Evolutionary conservation across 2,113 vertebrate genomes (phyloP).

Genomic region (Spea multiplicata): DNA sequence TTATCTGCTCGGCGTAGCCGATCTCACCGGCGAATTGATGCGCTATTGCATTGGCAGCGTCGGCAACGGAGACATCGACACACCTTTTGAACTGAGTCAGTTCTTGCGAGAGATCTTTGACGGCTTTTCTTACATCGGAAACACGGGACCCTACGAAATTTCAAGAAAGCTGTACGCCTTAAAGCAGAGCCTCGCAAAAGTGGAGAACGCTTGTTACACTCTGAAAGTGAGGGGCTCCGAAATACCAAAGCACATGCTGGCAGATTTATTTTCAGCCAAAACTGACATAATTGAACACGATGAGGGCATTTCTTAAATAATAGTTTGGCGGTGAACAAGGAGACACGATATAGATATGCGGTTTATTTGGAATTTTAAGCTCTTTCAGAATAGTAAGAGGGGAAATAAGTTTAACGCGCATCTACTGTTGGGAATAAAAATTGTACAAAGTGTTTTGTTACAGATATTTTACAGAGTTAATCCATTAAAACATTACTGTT

Average conservation of each 20-base stretch:
- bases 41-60: slow-evolving; percentile 94
- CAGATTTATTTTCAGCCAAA: slow-evolving; percentile 87
- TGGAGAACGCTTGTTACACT: slow-evolving; percentile 93
- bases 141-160: slow-evolving; percentile 94
- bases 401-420: no score
- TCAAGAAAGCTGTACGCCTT: slow-evolving; percentile 94
- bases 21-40: slow-evolving; percentile 95
- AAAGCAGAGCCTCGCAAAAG: slow-evolving; percentile 91
- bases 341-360: no score
- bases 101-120: slow-evolving; percentile 92
- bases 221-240: slow-evolving; percentile 91
- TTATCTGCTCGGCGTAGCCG: slow-evolving; percentile 93
- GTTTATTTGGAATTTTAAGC: no score
- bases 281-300: slow-evolving; percentile 81
- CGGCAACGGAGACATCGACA: slow-evolving; percentile 94
- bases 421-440: no score
- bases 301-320: slow-evolving; percentile 76
- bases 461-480: no score
- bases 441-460: no score
- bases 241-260: slow-evolving; percentile 95
- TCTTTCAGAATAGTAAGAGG: no score
- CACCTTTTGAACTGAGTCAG: slow-evolving; percentile 91
- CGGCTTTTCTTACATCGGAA: slow-evolving; percentile 93
- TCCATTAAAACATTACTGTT: no score
- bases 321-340: neutral